Percentiles rank a stretch among this genome's conserved stretches.
phyloP scores from a whole-genome alignment of 2,888 invertebrate species.

The Hypselothyrea guttata region DNA sequence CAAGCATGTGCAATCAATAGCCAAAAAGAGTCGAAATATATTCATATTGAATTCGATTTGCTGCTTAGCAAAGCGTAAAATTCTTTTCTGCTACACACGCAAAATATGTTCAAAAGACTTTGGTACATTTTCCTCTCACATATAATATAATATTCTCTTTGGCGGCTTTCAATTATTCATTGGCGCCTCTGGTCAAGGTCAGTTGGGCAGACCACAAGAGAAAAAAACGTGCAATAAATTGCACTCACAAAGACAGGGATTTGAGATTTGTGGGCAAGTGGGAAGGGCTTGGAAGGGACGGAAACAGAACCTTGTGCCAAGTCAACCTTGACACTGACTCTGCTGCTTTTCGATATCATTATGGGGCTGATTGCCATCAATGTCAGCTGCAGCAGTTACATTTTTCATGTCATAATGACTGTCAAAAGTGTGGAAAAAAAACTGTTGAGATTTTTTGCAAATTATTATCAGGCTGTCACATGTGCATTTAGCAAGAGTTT shows the following conservation, averaged over 20 bases:
- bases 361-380: slow-evolving; percentile 17
- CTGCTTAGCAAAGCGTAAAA: neutral
- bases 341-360: slow-evolving; percentile 1
- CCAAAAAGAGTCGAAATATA: neutral
- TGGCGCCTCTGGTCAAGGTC: slow-evolving; percentile 41
- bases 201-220: slow-evolving; percentile 33
- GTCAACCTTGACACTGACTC: slow-evolving; percentile 34
- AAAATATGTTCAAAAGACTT: too few species aligned
- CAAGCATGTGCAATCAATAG: neutral
- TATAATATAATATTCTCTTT: too few species aligned
- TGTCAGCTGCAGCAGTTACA: slow-evolving; percentile 29
- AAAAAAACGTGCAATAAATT: slow-evolving; percentile 46
- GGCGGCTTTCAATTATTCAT: slow-evolving; percentile 39
- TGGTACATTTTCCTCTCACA: too few species aligned
- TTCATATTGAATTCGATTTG: too few species aligned
- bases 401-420: slow-evolving; percentile 66
- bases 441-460: slow-evolving; percentile 34
- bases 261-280: neutral
- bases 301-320: slow-evolving; percentile 11
- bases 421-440: slow-evolving; percentile 53
- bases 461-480: slow-evolving; percentile 38
- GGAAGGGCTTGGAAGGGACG: neutral
- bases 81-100: neutral
- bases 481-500: slow-evolving; percentile 21
- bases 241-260: slow-evolving; percentile 31